Percentiles rank a stretch among this genome's conserved stretches.
phyloP scores from a whole-genome alignment of 2,888 invertebrate genomes.

The Lydus trimaculatus region DNA sequence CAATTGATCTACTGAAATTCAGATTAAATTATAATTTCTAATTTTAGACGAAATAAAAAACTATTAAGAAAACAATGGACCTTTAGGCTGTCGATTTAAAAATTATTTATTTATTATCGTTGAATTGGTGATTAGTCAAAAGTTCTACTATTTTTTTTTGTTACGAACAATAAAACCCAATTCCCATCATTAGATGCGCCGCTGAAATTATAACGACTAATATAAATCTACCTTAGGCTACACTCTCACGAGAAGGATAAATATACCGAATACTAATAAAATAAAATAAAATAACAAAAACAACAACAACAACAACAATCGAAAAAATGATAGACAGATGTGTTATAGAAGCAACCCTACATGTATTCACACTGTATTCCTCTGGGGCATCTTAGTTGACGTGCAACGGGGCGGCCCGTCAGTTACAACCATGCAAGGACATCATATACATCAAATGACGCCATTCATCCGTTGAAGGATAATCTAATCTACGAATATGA shows the following conservation, averaged over 20 bases:
- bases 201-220: conserved; percentile 31
- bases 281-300: conserved; percentile 6
- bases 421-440: not conserved
- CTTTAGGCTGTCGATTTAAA: not conserved
- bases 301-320: not conserved
- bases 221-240: conserved; percentile 30
- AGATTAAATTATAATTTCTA: not conserved
- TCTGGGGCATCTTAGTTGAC: not conserved
- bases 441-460: conserved; percentile 1
- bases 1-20: not conserved
- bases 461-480: not conserved
- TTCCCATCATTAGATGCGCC: conserved; percentile 4
- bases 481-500: not conserved
- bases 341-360: conserved; percentile 1
- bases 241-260: conserved; percentile 23
- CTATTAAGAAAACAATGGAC: not conserved
- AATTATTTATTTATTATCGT: not conserved
- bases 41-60: not conserved
- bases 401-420: not conserved
- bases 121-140: not conserved
- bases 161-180: too few relatives aligned
- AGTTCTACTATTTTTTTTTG: not conserved
- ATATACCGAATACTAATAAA: conserved; percentile 20
- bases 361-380: not conserved
- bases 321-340: not conserved